Evolutionary conservation across 2,797 vertebrate genomes (phyloP), one percentile per base, ranked within the genome.

Genomic region (Mormyrops attenuatus): DNA sequence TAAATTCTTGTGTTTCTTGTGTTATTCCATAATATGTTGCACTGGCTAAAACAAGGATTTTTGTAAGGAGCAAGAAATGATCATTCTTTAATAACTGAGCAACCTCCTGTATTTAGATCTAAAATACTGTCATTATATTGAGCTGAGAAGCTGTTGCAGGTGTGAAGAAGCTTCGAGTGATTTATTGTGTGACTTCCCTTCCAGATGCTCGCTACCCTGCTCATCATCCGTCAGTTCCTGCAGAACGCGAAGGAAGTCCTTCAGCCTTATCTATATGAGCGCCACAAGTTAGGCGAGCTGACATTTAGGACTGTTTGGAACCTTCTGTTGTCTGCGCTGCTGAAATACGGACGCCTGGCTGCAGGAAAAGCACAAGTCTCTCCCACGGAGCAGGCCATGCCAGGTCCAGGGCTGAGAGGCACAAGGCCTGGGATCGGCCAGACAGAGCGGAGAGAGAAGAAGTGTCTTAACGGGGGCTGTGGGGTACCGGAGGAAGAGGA

Each of bases 201-300:
- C 6, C 93, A 99, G 98, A 99, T 98, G 98, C 95, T 99, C 95
- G 98, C 98, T 93, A 99, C 98, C 26, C 96, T 99, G 91, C 97
- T 99, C 93, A 97, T 99, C 94, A 99, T 98, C 20, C 97, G 98
- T 22, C 98, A 99, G 95, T 97, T 99, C 93, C 96, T 99, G 92
- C 98, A 98, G 94, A 99, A 99, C 38, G 91, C 99, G 90, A 97
- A 98, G 55, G 98, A 99, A 92, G 98, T 98, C 89, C 96, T 98
- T 7, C 98, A 99, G 96, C 98, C 98, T 6, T 98, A 99, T 92
- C 93, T 99, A 66, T 98, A 98, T 66, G 97, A 97, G 86, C 96
- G 97, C 50, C 96, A 99, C 91, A 97, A 97, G 90, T 94, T 97
- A 3, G 97, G 97, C 0, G 96, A 98, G 92, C 96, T 99, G 5